A percentile compares a stretch with the other conserved stretches of the same genome.
Conservation (phyloP, 2,113 vertebrate species). For the Tinamus guttatus region DNA sequence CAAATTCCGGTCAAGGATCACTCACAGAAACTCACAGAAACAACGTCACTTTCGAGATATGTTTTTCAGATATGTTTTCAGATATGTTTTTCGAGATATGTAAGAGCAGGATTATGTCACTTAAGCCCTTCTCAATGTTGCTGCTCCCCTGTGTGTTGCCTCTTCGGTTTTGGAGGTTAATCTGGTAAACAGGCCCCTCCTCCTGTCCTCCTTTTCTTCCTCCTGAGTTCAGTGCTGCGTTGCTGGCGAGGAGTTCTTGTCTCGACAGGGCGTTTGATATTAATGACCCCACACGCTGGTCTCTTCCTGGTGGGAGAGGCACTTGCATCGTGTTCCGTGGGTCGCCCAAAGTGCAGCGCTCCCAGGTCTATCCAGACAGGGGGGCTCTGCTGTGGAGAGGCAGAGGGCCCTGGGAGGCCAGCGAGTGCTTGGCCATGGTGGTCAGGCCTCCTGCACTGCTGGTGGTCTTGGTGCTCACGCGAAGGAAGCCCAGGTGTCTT, state of each 20-base stretch:
- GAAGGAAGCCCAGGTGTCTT: not conserved
- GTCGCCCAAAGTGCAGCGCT: not conserved
- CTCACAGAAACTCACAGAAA: not conserved
- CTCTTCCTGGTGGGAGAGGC: not conserved
- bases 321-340: not conserved
- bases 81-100: no score
- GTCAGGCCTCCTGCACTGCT: rapidly evolving
- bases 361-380: not conserved
- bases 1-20: not conserved
- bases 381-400: not conserved
- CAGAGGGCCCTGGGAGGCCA: not conserved
- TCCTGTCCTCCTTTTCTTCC: not conserved
- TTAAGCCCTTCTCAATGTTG: not conserved
- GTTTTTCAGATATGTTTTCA: no score
- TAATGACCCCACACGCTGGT: not conserved
- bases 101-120: not conserved
- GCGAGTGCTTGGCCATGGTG: no score
- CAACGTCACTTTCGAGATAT: not conserved
- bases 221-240: not conserved
- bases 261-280: not conserved
- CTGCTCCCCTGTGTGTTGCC: not conserved
- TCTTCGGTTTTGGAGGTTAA: not conserved
- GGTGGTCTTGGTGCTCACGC: not conserved
- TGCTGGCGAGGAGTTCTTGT: not conserved
- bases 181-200: not conserved